Conservation (phyloP, 2,888 invertebrate species). For the Ernsta delagoae region DNA sequence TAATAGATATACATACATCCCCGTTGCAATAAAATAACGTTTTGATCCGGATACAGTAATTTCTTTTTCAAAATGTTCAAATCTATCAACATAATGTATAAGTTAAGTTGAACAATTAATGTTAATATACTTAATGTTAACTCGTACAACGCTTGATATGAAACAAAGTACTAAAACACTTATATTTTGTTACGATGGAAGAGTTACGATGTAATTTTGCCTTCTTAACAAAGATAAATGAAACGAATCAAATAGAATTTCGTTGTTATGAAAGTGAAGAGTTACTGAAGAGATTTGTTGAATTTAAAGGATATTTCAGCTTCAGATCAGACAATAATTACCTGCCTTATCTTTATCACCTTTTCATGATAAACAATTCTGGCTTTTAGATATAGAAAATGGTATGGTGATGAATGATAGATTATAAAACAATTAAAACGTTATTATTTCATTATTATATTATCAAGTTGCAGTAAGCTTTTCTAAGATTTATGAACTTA, state of each 20-base stretch:
- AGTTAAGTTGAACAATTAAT: too few relatives aligned
- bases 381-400: not conserved
- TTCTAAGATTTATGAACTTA: not conserved
- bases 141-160: not conserved
- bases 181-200: not conserved
- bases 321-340: not conserved
- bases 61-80: too few relatives aligned
- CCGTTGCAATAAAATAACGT: too few relatives aligned
- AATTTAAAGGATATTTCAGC: not conserved
- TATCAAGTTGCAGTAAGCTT: not conserved
- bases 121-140: too few relatives aligned
- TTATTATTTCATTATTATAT: too few relatives aligned
- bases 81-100: too few relatives aligned
- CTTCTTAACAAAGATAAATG: constrained; percentile 20
- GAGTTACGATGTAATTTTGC: constrained; percentile 11
- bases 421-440: not conserved
- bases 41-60: too few relatives aligned
- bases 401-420: not conserved
- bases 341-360: not conserved
- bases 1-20: too few relatives aligned
- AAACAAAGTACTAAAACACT: not conserved
- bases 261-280: not conserved
- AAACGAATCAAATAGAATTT: not conserved
- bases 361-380: not conserved
- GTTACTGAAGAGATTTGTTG: not conserved